Evolutionary conservation across 2,797 vertebrate genomes (phyloP).

Genomic region (Malacoraja senta): DNA sequence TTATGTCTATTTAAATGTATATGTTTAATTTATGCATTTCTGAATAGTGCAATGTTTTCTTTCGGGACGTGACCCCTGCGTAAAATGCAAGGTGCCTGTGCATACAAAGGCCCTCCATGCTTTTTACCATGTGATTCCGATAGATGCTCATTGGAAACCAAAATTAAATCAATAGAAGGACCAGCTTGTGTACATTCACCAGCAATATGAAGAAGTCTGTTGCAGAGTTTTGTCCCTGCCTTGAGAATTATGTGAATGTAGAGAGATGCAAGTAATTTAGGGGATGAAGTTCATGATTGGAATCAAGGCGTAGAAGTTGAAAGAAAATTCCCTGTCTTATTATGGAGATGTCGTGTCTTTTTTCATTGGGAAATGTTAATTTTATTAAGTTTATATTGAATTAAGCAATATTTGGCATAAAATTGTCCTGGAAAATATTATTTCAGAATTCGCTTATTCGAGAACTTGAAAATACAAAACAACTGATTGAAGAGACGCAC

Average conservation of each 20-base stretch:
- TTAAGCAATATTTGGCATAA: not conserved
- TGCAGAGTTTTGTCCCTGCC: not conserved
- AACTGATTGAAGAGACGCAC: constrained; percentile 87
- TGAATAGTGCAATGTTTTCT: too few species aligned
- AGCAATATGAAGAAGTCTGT: constrained; percentile 1
- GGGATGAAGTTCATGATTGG: not conserved
- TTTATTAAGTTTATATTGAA: not conserved
- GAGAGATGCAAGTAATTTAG: not conserved
- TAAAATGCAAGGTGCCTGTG: too few species aligned
- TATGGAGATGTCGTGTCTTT: not conserved
- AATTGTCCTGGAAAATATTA: constrained; percentile 25
- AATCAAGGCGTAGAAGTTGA: not conserved
- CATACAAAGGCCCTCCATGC: too few species aligned
- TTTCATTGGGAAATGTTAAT: not conserved
- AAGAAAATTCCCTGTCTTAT: not conserved
- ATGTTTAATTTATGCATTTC: too few species aligned
- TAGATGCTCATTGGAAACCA: not conserved
- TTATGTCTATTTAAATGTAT: too few species aligned
- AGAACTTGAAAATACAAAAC: constrained; percentile 85
- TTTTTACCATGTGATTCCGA: not conserved
- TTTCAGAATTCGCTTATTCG: constrained; percentile 78
- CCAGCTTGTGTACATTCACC: not conserved
- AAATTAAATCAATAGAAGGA: not conserved
- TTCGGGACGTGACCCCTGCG: too few species aligned
- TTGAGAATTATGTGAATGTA: not conserved